A percentile compares a stretch with the other conserved stretches of the same genome.
Evolutionary conservation across 1,140 invertebrate genomes (phyloP).

Genomic region (Drosophila mauritiana): DNA sequence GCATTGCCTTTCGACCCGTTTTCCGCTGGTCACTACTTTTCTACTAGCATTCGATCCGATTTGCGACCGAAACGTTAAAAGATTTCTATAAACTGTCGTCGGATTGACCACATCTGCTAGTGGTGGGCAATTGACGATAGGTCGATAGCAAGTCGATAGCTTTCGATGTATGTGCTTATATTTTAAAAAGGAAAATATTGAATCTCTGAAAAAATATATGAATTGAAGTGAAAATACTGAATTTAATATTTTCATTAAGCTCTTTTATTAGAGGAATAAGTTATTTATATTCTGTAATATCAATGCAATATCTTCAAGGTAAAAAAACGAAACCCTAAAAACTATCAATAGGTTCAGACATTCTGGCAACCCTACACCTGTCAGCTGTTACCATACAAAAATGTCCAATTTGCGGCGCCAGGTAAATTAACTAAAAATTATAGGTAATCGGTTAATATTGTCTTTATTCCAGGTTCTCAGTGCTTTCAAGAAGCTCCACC

Average conservation of each 20-base stretch:
- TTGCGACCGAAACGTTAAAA: slow-evolving; percentile 31
- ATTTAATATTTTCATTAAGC: neutral
- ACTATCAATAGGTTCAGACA: neutral
- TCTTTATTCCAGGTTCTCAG: slow-evolving; percentile 55
- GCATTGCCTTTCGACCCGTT: slow-evolving; percentile 14
- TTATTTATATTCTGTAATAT: no score
- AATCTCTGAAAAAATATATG: no score
- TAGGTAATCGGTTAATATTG: neutral
- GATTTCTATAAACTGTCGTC: slow-evolving; percentile 9
- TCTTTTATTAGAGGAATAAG: neutral
- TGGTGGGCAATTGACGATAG: neutral
- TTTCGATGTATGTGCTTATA: neutral
- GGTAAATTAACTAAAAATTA: slow-evolving; percentile 33
- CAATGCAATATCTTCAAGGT: no score
- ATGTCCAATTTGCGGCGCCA: slow-evolving; percentile 71
- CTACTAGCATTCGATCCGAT: neutral
- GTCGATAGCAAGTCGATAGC: neutral
- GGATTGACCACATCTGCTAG: neutral
- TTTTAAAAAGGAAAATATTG: no score
- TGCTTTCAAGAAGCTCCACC: slow-evolving; percentile 78
- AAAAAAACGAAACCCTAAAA: neutral
- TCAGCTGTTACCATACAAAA: slow-evolving; percentile 23
- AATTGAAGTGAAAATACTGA: no score
- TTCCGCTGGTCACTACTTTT: neutral
- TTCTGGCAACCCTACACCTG: neutral